Base-by-base conservation (phyloP, 2,888 invertebrate species). In the Glaucopsyche alexis region DNA sequence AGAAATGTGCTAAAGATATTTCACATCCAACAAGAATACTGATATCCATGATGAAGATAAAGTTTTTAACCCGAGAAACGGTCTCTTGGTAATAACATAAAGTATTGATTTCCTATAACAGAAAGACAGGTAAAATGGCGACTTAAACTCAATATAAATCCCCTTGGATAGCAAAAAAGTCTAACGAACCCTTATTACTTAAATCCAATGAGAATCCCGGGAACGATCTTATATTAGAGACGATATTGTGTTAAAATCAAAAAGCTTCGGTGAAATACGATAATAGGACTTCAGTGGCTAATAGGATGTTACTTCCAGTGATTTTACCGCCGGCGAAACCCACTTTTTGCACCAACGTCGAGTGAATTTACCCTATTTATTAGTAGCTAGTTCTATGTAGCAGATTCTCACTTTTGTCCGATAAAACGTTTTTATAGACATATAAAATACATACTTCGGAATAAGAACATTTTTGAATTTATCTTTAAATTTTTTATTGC, bases 121-220 rank as follows among this genome's bases (percentile, higher is more conserved):
- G 66, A 40, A 6, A 16, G n/a, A 66, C 42, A 66, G 42, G 40
- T 65, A 65, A n/a, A 55, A 16, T 55, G n/a, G 19, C 55, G 66
- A 9, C 29, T 60, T 66, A 66, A 40, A 65, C n/a, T 65, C 40
- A 65, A 65, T 65, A 65, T 40, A 65, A 66, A 66, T 66, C 42
- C 66, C 42, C 38, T 66, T 9, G 66, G 66, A 42, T 66, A 4
- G 40, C n/a, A 42, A 66, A 19, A 66, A 66, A 66, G 42, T 66
- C 66, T 66, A 66, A 66, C 66, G 66, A 66, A 42, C 66, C 66
- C 42, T 42, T 66, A 66, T 42, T 66, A 42, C 66, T 16, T 40
- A 66, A 66, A 66, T 66, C 66, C 66, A 66, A 66, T 42, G 19
- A 55, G 19, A 55, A 16, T 8, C 16, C 55, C 40, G 1, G 42